Percentiles rank a stretch among this genome's conserved stretches.
These are phyloP conservation scores for Bradypodion ventrale DNA, from an alignment of 2,797 vertebrate genomes.

Conservation along the genomic window DNA sequence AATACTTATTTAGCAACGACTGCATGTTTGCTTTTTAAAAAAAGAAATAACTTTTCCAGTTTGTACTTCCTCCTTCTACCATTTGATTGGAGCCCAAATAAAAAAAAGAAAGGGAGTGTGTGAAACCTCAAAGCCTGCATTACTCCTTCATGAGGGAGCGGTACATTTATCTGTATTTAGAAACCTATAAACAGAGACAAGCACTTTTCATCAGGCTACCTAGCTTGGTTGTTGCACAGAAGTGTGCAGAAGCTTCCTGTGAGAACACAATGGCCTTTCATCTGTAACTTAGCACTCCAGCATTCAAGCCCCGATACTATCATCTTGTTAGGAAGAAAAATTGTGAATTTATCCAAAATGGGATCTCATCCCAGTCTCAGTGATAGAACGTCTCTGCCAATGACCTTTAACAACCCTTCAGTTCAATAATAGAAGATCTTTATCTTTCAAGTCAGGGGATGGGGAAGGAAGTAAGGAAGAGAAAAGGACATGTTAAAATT, in stretches of 20 bases:
- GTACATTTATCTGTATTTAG: constrained; percentile 65
- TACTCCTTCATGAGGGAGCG: constrained; percentile 49
- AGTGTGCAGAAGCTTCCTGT: constrained; percentile 56
- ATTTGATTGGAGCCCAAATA: not conserved
- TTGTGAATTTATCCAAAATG: constrained; percentile 74
- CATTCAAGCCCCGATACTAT: constrained; percentile 68
- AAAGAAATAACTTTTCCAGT: not conserved
- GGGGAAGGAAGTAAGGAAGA: not conserved
- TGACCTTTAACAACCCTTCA: constrained; percentile 69
- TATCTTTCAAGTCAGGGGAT: constrained; percentile 48
- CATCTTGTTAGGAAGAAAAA: constrained; percentile 73
- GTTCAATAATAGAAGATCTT: constrained; percentile 65
- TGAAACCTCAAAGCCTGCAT: constrained; percentile 26
- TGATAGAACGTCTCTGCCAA: constrained; percentile 63
- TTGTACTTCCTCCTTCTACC: not conserved
- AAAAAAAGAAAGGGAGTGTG: constrained; percentile 26
- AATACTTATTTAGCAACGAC: too few species aligned
- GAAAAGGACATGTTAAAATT: constrained; percentile 57
- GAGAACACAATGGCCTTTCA: constrained; percentile 66
- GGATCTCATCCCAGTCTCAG: constrained; percentile 67
- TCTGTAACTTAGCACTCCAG: constrained; percentile 64
- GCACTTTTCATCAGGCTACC: constrained; percentile 67
- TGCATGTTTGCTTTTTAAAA: too few species aligned
- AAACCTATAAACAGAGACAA: constrained; percentile 57
- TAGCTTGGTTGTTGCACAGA: constrained; percentile 60